These are phyloP conservation scores for Amphipoea oculea DNA, from an alignment of 2,888 invertebrate species.

Conservation along the genomic window DNA sequence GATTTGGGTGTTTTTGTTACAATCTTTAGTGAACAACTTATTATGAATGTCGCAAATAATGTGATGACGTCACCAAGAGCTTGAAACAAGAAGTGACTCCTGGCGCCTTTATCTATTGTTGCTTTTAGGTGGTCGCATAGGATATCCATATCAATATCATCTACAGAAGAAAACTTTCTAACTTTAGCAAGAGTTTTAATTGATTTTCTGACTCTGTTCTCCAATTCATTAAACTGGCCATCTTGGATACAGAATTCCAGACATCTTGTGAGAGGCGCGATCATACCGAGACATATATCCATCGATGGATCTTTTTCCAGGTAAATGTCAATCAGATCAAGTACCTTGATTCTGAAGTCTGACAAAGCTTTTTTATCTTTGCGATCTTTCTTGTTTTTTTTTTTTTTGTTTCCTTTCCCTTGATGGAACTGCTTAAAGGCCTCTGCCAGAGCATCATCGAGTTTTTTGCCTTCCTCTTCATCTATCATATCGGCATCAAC, in stretches of 20 bases:
- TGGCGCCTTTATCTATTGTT: constrained; percentile 91
- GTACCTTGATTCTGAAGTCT: constrained; percentile 93
- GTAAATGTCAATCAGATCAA: constrained; percentile 94
- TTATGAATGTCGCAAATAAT: constrained; percentile 92
- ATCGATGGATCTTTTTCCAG: constrained; percentile 93
- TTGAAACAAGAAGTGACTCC: constrained; percentile 92
- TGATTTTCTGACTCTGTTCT: constrained; percentile 91
- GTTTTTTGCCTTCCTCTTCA: constrained; percentile 93
- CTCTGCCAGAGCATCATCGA: constrained; percentile 93
- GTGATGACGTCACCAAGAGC: constrained; percentile 92
- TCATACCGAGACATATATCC: constrained; percentile 92
- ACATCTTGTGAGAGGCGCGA: constrained; percentile 92
- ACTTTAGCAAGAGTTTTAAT: constrained; percentile 91
- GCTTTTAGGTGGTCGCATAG: constrained; percentile 90
- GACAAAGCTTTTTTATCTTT: constrained; percentile 92
- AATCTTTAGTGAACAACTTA: constrained; percentile 91
- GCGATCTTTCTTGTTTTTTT: constrained; percentile 89
- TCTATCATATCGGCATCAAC: constrained; percentile 94
- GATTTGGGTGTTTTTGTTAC: constrained; percentile 73
- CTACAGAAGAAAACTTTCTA: constrained; percentile 91
- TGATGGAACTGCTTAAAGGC: constrained; percentile 93
- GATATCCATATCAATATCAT: constrained; percentile 89
- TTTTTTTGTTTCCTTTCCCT: constrained; percentile 87
- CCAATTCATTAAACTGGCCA: constrained; percentile 92
- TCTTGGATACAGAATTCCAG: constrained; percentile 93